A percentile compares a stretch with the other conserved stretches of the same genome.
These are phyloP conservation scores for Meda fulgida DNA, from an alignment of 2,797 vertebrate genomes.

Conservation along the genomic window DNA sequence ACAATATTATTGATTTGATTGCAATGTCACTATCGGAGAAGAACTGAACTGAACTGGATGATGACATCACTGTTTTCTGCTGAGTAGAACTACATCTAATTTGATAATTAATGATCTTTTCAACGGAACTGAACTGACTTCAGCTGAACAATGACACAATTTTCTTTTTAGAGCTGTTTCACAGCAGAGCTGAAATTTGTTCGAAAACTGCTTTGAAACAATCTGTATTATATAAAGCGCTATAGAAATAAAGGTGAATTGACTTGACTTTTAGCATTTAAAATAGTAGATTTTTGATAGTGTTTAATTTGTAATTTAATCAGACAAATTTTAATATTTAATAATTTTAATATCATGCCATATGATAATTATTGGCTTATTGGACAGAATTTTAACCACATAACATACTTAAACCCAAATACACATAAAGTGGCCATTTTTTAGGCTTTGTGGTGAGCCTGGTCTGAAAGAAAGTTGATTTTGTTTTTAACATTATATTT, in stretches of 20 bases:
- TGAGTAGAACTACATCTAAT: too few species aligned
- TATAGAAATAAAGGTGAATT: background rate
- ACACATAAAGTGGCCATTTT: background rate
- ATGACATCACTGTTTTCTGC: background rate
- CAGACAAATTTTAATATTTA: background rate
- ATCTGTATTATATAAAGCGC: background rate
- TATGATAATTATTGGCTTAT: background rate
- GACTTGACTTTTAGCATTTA: background rate
- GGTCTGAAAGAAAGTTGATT: background rate
- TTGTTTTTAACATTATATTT: background rate
- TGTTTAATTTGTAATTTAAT: background rate
- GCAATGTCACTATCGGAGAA: background rate
- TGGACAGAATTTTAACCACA: background rate
- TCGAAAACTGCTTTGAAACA: background rate
- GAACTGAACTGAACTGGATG: background rate
- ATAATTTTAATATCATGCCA: background rate
- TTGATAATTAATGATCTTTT: background rate
- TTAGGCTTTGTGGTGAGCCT: background rate
- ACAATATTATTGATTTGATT: background rate
- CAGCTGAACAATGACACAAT: background rate
- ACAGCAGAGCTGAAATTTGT: background rate
- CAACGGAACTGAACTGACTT: background rate
- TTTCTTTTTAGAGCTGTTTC: background rate
- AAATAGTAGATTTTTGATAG: background rate
- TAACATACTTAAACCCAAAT: too few species aligned